Conservation (phyloP, 1,140 invertebrate genomes). For the Phthorimaea operculella region DNA sequence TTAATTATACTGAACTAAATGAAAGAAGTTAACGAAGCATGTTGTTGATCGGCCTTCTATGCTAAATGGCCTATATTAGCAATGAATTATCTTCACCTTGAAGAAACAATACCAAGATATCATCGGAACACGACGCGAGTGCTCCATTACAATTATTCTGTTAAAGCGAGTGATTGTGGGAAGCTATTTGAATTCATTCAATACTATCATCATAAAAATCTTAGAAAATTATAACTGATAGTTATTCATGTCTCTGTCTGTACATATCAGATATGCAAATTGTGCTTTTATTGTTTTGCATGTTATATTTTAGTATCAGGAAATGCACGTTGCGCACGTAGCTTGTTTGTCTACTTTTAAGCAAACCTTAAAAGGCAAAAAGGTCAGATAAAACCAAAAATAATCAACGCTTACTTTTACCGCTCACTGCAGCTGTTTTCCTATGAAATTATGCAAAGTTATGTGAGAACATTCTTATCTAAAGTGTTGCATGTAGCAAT, state of each 20-base stretch:
- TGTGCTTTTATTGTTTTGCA: no score
- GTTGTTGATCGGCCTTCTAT: background rate
- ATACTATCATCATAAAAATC: background rate
- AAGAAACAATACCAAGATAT: background rate
- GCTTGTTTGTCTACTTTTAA: no score
- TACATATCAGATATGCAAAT: no score
- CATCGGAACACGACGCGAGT: background rate
- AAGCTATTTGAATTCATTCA: background rate
- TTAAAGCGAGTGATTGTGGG: background rate
- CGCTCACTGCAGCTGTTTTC: no score
- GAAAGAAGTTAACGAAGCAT: slow-evolving; percentile 2
- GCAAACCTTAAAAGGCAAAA: no score
- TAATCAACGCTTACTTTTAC: no score
- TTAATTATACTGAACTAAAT: background rate
- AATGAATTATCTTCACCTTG: slow-evolving; percentile 4
- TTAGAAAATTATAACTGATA: background rate
- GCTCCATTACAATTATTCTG: background rate
- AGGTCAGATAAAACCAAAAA: no score
- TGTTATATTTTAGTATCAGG: no score
- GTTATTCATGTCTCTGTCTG: no score
- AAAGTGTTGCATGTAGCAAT: background rate
- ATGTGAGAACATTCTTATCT: background rate
- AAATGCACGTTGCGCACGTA: no score
- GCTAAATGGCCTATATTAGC: background rate
- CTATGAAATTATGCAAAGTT: background rate